Conservation (phyloP, 2,113 vertebrate species). For the Meleagris gallopavo region DNA sequence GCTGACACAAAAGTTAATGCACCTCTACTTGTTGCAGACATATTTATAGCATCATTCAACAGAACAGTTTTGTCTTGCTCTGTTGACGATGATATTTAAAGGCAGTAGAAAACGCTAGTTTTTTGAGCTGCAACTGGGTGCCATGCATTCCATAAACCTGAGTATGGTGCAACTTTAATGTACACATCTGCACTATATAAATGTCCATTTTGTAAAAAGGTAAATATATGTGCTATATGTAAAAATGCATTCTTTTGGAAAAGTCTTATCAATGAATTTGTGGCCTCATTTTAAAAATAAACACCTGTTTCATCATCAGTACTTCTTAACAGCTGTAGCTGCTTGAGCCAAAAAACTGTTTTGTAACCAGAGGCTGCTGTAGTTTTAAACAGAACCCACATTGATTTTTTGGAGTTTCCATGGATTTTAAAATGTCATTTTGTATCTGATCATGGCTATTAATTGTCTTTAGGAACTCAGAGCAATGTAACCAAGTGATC, state of each 20-base stretch:
- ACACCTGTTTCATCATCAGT: neutral
- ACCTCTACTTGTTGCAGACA: neutral
- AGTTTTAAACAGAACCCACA: neutral
- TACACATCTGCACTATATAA: neutral
- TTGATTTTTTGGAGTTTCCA: neutral
- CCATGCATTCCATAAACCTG: neutral
- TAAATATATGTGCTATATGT: neutral
- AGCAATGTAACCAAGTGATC: neutral
- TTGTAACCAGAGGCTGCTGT: neutral
- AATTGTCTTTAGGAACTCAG: neutral
- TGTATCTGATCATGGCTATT: neutral
- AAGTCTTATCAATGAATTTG: neutral
- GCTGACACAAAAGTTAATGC: neutral
- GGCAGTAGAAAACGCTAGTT: neutral
- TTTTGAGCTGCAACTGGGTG: neutral
- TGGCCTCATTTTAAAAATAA: conserved; percentile 16
- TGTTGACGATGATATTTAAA: neutral
- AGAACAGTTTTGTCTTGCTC: neutral
- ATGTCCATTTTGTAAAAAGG: neutral
- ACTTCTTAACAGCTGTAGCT: neutral
- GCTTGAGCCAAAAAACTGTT: neutral
- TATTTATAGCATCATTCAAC: neutral
- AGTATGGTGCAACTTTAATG: neutral
- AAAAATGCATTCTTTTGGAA: neutral
- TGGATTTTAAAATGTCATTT: neutral